Base-by-base conservation (phyloP, 2,113 vertebrate species). In the Cephalophus harveyi region DNA sequence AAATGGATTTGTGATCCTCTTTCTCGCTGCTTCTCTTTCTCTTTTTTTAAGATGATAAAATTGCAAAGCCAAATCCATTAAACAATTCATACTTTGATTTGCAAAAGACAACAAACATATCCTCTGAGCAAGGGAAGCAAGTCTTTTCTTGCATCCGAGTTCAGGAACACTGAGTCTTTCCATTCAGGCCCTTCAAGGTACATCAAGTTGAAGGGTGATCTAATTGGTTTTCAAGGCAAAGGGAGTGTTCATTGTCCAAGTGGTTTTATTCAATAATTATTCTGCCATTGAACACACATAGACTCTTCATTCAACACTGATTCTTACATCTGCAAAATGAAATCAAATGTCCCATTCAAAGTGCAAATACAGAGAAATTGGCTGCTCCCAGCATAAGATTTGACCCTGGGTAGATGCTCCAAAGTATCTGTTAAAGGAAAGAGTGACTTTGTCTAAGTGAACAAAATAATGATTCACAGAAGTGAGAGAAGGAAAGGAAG, bases 41-140 rank as follows among this genome's bases (percentile, higher is more conserved):
- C 54, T 43, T 25, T 64, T 71, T 33, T 95, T 79, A 97, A 96
- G 96, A 98, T 79, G 81, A 89, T 0, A 3, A 88, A 94, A 97
- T 92, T 95, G 92, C 97, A 98, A 98, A 98, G 97, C 97, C 98
- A 98, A 98, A 97, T 97, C 95, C 97, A 97, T 98, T 98, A 98
- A 99, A 98, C 98, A 98, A 95, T 91, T 97, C 88, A 86, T n/a
- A 96, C 95, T 97, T 98, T 94, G 97, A 98, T 98, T 97, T 98
- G 89, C 95, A 88, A 98, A 98, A 98, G 96, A 96, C 96, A 98
- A 97, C 98, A 98, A 95, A 97, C 97, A 93, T 96, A 95, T 97
- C 95, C 97, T 97, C 94, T 64, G 89, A 96, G 93, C 40, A 94
- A 89, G 76, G 87, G 92, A 98, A 98, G 83, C 97, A 94, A 97